Evolutionary conservation across 1,140 invertebrate genomes (phyloP).

Genomic region (Neoseiulus cucumeris): DNA sequence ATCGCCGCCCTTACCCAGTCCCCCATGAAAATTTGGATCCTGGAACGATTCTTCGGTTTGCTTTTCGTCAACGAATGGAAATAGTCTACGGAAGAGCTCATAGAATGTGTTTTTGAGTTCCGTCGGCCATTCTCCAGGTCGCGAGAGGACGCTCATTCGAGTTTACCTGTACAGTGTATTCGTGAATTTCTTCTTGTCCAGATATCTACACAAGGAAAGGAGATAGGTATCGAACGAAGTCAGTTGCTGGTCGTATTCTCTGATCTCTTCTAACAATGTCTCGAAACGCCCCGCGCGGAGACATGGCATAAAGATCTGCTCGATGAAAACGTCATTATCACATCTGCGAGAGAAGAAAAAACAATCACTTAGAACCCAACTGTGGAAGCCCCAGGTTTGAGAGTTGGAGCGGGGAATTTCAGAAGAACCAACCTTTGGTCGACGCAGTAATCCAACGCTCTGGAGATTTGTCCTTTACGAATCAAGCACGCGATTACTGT

Average conservation of each 20-base stretch:
- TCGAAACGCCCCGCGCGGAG: slow-evolving; percentile 25
- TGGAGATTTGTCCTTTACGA: not conserved
- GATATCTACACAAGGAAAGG: slow-evolving; percentile 26
- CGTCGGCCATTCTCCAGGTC: no score
- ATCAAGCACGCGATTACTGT: slow-evolving; percentile 10
- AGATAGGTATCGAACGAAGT: slow-evolving; percentile 26
- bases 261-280: slow-evolving; percentile 25
- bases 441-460: not conserved
- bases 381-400: no score
- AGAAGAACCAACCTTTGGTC: not conserved
- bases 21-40: slow-evolving; percentile 21
- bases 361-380: not conserved
- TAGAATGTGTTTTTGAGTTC: no score
- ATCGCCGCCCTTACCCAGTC: slow-evolving; percentile 19
- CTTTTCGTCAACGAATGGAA: not conserved
- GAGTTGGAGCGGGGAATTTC: no score
- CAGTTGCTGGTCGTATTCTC: slow-evolving; percentile 25
- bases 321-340: slow-evolving; percentile 26
- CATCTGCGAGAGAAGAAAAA: not conserved
- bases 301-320: slow-evolving; percentile 26
- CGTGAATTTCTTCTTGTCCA: slow-evolving; percentile 24
- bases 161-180: slow-evolving; percentile 26
- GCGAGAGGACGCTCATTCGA: no score
- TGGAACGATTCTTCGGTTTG: not conserved
- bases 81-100: no score